Conservation (phyloP, 2,888 invertebrate genomes). For the Mactromeris polynyma region DNA sequence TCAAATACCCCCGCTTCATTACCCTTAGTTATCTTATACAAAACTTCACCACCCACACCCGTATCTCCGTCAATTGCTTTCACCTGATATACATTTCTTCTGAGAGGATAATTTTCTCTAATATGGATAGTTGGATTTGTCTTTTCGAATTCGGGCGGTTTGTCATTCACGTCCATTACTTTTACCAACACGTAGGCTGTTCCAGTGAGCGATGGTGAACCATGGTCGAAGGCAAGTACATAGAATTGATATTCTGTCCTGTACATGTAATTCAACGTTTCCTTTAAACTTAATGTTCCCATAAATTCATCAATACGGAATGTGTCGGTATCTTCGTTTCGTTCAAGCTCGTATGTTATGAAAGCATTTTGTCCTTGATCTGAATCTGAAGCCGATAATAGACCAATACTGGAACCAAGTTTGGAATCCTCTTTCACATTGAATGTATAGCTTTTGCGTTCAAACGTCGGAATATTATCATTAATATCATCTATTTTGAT, state of each 20-base stretch:
- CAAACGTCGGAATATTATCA: conserved; percentile 75
- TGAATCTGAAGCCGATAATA: conserved; percentile 69
- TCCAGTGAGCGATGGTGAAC: conserved; percentile 67
- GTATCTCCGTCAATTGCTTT: conserved; percentile 74
- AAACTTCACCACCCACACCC: conserved; percentile 71
- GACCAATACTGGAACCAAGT: conserved; percentile 52
- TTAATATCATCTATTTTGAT: conserved; percentile 76
- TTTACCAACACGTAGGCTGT: conserved; percentile 66
- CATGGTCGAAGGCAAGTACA: conserved; percentile 90
- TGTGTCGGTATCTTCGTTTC: conserved; percentile 37
- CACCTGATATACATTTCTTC: conserved; percentile 60
- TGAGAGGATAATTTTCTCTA: conserved; percentile 61
- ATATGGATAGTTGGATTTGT: conserved; percentile 56
- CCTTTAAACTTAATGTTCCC: conserved; percentile 94
- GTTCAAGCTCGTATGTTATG: conserved; percentile 57
- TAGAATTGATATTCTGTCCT: conserved; percentile 94
- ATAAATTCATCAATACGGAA: conserved; percentile 92
- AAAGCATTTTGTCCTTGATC: conserved; percentile 67
- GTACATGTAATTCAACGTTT: conserved; percentile 94
- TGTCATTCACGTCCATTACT: conserved; percentile 73
- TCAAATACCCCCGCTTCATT: conserved; percentile 63
- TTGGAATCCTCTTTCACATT: conserved; percentile 64
- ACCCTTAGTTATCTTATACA: conserved; percentile 70
- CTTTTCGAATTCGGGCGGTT: conserved; percentile 67
- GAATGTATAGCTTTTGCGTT: conserved; percentile 55